Evolutionary conservation across 30 jellyfish, hydroid and myxozoan species (phyloP).

Genomic region (Clytia hemisphaerica): DNA sequence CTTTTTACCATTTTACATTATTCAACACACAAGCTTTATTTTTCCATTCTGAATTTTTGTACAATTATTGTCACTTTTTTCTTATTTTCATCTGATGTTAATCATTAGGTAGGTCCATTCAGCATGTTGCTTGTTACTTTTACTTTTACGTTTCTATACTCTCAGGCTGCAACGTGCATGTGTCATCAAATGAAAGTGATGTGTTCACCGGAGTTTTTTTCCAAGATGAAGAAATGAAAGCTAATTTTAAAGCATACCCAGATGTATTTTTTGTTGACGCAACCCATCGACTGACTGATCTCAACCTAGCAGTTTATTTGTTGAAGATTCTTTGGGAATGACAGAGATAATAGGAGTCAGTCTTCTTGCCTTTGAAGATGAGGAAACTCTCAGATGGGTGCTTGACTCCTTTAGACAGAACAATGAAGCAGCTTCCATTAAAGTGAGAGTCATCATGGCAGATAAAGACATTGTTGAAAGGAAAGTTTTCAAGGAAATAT

Average conservation of each 20-base stretch:
- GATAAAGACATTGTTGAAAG: slow-evolving; percentile 39
- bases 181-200: slow-evolving; percentile 5
- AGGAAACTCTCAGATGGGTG: slow-evolving; percentile 13
- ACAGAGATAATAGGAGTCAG: slow-evolving; percentile 32
- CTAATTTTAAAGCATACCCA: slow-evolving; percentile 16
- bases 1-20: no score
- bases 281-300: slow-evolving; percentile 32
- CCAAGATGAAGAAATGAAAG: slow-evolving; percentile 24
- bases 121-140: no score
- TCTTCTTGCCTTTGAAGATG: slow-evolving; percentile 18
- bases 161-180: slow-evolving; percentile 25
- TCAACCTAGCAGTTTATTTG: slow-evolving; percentile 31
- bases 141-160: no score
- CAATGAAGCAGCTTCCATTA: slow-evolving; percentile 18
- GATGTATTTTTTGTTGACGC: slow-evolving; percentile 40
- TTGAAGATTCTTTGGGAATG: slow-evolving; percentile 35
- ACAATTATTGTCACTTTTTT: no score
- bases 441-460: slow-evolving; percentile 13
- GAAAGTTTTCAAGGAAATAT: slow-evolving; percentile 5
- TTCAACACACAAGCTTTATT: no score
- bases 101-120: no score
- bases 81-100: no score
- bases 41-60: no score
- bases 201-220: slow-evolving; percentile 24
- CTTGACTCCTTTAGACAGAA: neutral